Conservation (phyloP, 2,888 invertebrate genomes). For the Idaea biselata region DNA sequence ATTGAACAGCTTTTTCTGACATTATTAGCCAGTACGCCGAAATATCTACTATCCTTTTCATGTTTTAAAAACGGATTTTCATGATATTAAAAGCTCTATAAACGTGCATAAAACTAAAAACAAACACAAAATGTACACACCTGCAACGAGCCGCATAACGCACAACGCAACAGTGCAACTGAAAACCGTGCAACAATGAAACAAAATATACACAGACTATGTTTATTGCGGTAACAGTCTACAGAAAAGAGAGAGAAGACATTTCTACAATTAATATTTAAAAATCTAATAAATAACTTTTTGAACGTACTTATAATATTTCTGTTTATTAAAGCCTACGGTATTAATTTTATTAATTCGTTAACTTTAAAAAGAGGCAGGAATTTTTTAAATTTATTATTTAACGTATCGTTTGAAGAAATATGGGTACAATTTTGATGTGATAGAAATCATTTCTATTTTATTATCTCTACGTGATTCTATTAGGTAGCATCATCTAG, state of each 20-base stretch:
- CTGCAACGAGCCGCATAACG: constrained; percentile 24
- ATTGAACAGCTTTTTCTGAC: too few species aligned
- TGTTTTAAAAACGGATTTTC: too few species aligned
- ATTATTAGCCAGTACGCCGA: too few species aligned
- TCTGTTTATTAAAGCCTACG: background rate
- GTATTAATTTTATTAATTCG: background rate
- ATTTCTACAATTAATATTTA: background rate
- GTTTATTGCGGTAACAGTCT: constrained; percentile 24
- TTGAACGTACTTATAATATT: background rate
- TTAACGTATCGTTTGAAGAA: too few species aligned
- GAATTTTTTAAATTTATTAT: too few species aligned
- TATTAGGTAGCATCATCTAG: too few species aligned
- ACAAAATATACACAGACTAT: constrained; percentile 31
- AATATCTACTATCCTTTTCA: too few species aligned
- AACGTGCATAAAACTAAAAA: constrained; percentile 5
- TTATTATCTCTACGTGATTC: too few species aligned
- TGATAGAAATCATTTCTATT: too few species aligned
- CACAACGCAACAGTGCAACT: constrained; percentile 23
- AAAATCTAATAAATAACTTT: background rate
- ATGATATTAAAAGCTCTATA: background rate
- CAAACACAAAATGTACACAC: constrained; percentile 33
- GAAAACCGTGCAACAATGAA: constrained; percentile 32
- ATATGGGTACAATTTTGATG: too few species aligned
- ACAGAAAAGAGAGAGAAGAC: constrained; percentile 8
- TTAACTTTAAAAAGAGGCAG: background rate